Percentiles rank a stretch among this genome's conserved stretches.
Conservation (phyloP, 23 tunicate species). For the Trididemnum miniatum region DNA sequence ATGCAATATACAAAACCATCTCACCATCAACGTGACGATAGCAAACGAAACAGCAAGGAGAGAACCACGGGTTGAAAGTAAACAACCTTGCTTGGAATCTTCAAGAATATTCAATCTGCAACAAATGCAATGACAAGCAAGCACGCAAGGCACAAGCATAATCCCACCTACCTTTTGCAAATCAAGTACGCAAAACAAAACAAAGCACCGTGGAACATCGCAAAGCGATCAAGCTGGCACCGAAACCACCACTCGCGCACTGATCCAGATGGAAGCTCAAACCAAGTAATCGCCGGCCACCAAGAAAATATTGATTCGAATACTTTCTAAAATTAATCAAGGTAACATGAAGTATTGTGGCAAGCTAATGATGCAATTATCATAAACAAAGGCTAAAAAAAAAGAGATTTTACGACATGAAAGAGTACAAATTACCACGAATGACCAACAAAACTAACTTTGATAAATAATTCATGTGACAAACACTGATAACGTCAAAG, state of each 20-base stretch:
- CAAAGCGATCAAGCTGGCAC: constrained; percentile 71
- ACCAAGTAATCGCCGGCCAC: constrained; percentile 80
- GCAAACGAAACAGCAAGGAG: constrained; percentile 52
- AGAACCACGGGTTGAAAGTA: constrained; percentile 58
- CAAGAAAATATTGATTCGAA: constrained; percentile 63
- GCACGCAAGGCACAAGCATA: no score
- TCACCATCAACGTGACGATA: constrained; percentile 48
- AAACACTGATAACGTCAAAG: no score
- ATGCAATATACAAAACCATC: no score
- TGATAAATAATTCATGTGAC: no score
- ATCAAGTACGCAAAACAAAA: constrained; percentile 64
- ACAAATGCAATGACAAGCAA: no score
- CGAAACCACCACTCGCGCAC: constrained; percentile 86
- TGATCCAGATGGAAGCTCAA: constrained; percentile 69
- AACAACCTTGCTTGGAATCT: constrained; percentile 88
- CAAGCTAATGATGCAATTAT: no score
- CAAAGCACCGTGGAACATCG: constrained; percentile 74
- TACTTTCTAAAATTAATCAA: constrained; percentile 46
- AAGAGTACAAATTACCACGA: no score
- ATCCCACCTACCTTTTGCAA: constrained; percentile 74
- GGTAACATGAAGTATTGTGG: no score
- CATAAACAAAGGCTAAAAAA: no score
- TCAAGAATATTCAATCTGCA: constrained; percentile 59
- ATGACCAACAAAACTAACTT: no score
- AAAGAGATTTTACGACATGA: no score